Evolutionary conservation across 2,113 vertebrate species (phyloP).

Genomic region (Rafetus swinhoei): DNA sequence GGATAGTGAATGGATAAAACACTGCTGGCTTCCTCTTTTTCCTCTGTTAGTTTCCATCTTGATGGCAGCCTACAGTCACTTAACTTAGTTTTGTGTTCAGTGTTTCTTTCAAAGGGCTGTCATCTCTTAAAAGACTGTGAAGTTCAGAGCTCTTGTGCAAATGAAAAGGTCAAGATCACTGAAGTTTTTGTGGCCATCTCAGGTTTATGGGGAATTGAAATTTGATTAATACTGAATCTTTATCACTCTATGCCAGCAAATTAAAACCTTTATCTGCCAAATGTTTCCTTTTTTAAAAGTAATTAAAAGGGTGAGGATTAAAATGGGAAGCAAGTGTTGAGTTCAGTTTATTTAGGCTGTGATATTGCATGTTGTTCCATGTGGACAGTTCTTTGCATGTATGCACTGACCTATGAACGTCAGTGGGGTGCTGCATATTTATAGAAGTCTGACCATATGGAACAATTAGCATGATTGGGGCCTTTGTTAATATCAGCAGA

Average conservation of each 20-base stretch:
- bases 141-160: neutral
- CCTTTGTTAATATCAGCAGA: fast-evolving
- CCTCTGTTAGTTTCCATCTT: neutral
- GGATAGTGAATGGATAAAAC: neutral
- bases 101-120: neutral
- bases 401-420: neutral
- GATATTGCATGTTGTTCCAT: neutral
- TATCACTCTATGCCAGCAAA: neutral
- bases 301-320: fast-evolving
- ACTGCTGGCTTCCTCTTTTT: neutral
- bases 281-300: neutral
- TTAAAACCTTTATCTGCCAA: neutral
- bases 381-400: fast-evolving
- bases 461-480: fast-evolving
- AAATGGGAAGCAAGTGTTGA: neutral
- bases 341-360: neutral
- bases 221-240: neutral
- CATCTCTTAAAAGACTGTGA: neutral
- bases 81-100: neutral
- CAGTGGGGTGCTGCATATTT: fast-evolving
- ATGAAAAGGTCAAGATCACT: neutral
- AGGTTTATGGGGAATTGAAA: neutral
- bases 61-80: neutral
- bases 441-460: fast-evolving
- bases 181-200: neutral